Base-by-base conservation (phyloP, 2,797 vertebrate species). In the Pelobates cultripes region DNA sequence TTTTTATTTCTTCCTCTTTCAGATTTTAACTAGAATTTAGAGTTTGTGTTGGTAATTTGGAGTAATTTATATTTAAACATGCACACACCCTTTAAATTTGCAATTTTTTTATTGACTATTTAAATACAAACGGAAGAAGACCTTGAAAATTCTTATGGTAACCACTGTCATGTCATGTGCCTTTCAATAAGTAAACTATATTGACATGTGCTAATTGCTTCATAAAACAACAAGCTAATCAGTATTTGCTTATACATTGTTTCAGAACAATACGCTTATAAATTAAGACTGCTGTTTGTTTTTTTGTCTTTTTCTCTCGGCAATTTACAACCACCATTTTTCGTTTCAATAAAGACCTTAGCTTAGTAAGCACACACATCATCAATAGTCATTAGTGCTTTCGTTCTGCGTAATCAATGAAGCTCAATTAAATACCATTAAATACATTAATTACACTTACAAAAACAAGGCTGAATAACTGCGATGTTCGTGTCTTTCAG, bases 331-430 rank as follows among this genome's bases (percentile, higher is more conserved):
- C 55, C 61, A 64, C 61, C 55, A 57, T 10, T 57, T 51, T 57
- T 12, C 55, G 5, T 61, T 61, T 61, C 17, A 3, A 14, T 28
- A 40, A 40, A 40, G 6, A 2, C 61, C 87, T 92, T 94, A 95
- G 91, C 9, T 10, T 68, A 64, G 9, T 94, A 95, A 96, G 92
- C 96, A 95, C 92, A 92, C 91, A 90, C 91, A 95, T 94, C 92
- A 94, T 95, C 94, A 95, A 92, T 93, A 95, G 93, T 96, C 93
- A 96, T 97, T 95, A 96, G 90, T 91, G 90, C 67, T 77, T 91
- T 10, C 94, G 96, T 97, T 93, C 97, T 94, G 95, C 94, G 91
- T 71, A 91, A 90, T 90, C 93, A 96, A 91, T 80, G 90, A 95
- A 96, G 93, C 95, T 95, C 91, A 94, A 95, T 94, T 90, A 94